Evolutionary conservation across 2,113 vertebrate genomes (phyloP).

Genomic region (Pterocles gutturalis): DNA sequence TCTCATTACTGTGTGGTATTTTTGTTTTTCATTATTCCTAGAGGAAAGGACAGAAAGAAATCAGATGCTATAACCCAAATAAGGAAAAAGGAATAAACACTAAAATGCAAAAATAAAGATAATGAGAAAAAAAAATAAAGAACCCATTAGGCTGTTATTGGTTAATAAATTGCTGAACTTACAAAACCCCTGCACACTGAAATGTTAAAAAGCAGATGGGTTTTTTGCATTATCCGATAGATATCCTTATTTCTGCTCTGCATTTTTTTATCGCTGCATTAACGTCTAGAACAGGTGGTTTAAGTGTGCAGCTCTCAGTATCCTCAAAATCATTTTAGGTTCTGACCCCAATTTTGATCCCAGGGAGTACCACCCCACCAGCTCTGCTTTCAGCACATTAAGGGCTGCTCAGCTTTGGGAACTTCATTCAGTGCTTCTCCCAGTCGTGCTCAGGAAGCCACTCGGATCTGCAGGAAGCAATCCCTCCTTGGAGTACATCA

Average conservation of each 20-base stretch:
- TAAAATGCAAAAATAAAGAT: conserved; percentile 14
- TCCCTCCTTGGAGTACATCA: rapidly evolving
- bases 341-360: background rate
- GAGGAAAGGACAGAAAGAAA: conserved; percentile 55
- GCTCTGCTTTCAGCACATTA: rapidly evolving
- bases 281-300: conserved; percentile 8
- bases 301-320: conserved; percentile 6
- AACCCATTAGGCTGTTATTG: background rate
- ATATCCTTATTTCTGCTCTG: background rate
- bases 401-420: background rate
- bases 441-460: background rate
- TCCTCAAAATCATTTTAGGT: background rate
- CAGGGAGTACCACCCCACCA: background rate
- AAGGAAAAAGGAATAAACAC: conserved; percentile 35
- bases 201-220: background rate
- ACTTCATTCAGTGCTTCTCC: background rate
- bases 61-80: conserved; percentile 60
- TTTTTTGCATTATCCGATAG: background rate
- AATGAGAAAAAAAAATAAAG: background rate
- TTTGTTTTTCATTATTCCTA: conserved; percentile 69
- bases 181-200: rapidly evolving
- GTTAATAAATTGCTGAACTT: background rate
- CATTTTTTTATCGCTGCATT: background rate
- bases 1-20: conserved; percentile 63
- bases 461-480: background rate